phyloP scores from a whole-genome alignment of 2,113 vertebrate species.

The Geococcyx californianus region DNA sequence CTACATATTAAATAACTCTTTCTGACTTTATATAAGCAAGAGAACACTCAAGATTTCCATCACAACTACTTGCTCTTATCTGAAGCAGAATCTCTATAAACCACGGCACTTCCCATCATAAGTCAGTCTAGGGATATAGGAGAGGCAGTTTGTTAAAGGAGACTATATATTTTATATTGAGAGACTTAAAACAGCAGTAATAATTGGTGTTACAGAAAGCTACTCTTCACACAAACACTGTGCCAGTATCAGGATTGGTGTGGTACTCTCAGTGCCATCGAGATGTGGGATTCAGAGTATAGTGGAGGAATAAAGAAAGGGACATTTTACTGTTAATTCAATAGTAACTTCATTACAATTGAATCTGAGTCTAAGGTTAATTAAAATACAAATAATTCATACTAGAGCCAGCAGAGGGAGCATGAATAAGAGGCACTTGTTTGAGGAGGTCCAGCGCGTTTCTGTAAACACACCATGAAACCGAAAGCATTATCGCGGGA shows the following conservation, averaged over 20 bases:
- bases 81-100: neutral
- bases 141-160: neutral
- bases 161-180: neutral
- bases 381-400: neutral
- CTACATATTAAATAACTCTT: neutral
- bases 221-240: neutral
- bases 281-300: neutral
- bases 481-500: rapidly evolving
- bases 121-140: neutral
- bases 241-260: neutral
- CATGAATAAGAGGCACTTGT: neutral
- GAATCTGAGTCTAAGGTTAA: neutral
- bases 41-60: neutral
- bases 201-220: neutral
- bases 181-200: neutral
- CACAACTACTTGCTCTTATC: neutral
- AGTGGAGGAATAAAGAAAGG: neutral
- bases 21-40: neutral
- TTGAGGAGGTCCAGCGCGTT: neutral
- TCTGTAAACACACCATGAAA: rapidly evolving
- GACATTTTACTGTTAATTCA: neutral
- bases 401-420: constrained; percentile 65
- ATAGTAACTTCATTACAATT: neutral
- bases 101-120: neutral
- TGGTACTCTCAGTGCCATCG: neutral